Conservation (phyloP, 2,113 vertebrate species). For the Australoheros scitulus region DNA sequence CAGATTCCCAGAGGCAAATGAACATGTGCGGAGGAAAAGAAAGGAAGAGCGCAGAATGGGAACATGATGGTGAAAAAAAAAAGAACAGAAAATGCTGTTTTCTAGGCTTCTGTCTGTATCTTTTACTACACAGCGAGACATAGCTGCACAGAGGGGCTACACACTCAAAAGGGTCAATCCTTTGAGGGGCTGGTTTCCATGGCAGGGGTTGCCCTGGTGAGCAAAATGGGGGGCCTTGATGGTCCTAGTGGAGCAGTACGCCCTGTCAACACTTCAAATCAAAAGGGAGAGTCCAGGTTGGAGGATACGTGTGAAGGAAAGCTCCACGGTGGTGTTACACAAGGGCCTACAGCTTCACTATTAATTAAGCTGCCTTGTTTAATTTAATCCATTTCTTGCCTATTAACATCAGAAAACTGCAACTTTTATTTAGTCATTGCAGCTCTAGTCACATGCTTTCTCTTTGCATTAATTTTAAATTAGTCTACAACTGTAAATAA, state of each 20-base stretch:
- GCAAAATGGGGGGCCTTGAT: slow-evolving; percentile 37
- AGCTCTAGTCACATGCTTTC: not conserved
- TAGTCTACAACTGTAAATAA: not conserved
- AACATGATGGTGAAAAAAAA: not conserved
- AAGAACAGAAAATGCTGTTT: not conserved
- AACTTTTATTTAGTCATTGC: not conserved
- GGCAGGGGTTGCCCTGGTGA: slow-evolving; percentile 73
- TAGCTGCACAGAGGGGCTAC: slow-evolving; percentile 43
- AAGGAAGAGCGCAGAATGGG: not conserved
- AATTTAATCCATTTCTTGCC: not conserved
- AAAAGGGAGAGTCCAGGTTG: slow-evolving; percentile 14
- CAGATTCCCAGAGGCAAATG: not conserved
- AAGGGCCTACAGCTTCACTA: not conserved
- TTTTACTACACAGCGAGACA: slow-evolving; percentile 22
- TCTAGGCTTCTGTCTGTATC: not conserved
- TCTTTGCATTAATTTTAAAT: not conserved
- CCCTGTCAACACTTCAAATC: slow-evolving; percentile 44
- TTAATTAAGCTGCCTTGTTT: not conserved
- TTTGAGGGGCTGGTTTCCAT: slow-evolving; percentile 75
- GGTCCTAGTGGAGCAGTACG: slow-evolving; percentile 52
- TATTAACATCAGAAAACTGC: not conserved
- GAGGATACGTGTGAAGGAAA: slow-evolving; percentile 22
- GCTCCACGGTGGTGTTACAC: not conserved
- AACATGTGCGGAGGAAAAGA: not conserved
- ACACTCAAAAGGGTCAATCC: slow-evolving; percentile 64